phyloP scores from a whole-genome alignment of 2,888 invertebrate species.

The Mellilla xanthometata region DNA sequence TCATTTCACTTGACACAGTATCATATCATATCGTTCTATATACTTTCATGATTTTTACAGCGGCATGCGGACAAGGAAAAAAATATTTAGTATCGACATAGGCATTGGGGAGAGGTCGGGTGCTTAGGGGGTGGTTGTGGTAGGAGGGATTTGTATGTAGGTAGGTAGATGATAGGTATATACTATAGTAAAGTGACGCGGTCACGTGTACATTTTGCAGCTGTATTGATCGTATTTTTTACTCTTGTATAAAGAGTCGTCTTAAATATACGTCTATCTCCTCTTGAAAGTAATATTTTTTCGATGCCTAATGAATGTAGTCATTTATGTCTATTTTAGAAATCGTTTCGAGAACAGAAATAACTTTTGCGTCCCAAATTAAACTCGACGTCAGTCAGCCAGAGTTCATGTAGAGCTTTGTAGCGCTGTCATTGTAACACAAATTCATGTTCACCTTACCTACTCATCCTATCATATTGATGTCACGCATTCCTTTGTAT shows the following conservation, averaged over 20 bases:
- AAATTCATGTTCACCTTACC: no score
- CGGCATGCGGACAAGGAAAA: slow-evolving; percentile 46
- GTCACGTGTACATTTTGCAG: slow-evolving; percentile 82
- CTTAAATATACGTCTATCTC: neutral
- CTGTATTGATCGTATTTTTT: slow-evolving; percentile 75
- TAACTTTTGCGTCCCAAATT: slow-evolving; percentile 11
- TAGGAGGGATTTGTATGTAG: slow-evolving; percentile 72
- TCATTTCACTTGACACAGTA: no score
- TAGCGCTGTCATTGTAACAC: neutral
- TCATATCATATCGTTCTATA: neutral
- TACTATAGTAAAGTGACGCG: slow-evolving; percentile 65
- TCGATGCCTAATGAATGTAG: slow-evolving; percentile 8
- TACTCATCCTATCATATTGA: no score
- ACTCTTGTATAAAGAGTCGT: slow-evolving; percentile 49
- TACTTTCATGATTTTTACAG: slow-evolving; percentile 37
- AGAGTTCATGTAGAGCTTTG: slow-evolving; percentile 5
- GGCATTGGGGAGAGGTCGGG: slow-evolving; percentile 57
- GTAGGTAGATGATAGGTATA: slow-evolving; percentile 20
- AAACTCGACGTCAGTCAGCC: slow-evolving; percentile 10
- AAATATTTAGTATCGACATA: slow-evolving; percentile 71
- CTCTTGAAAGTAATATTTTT: slow-evolving; percentile 4
- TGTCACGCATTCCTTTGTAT: no score
- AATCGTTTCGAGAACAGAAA: slow-evolving; percentile 13
- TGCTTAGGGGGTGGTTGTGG: slow-evolving; percentile 70
- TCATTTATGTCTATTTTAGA: slow-evolving; percentile 14